Evolutionary conservation across 1,140 invertebrate species (phyloP), one percentile per base, ranked within the genome.

Genomic region (Pogonomyrmex californicus): DNA sequence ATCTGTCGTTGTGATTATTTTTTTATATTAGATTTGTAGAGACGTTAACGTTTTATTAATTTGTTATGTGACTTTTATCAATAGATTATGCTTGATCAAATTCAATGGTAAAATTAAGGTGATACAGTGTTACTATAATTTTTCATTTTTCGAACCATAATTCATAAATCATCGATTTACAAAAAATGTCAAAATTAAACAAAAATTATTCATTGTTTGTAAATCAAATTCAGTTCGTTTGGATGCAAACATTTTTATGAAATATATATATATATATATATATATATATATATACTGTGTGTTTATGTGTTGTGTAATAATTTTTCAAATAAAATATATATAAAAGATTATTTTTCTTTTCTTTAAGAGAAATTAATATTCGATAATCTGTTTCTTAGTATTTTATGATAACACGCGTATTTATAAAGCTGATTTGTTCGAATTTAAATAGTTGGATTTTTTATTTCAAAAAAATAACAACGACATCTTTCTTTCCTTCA

Each of bases 1-100:
- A 47, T 71, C 2, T 10, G 30, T 58, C 9, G 51, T 44, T 41
- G 41, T 56, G 33, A 75, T 75, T 83, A 49, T 83, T 75, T 60
- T 71, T 54, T 75, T 10, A 5, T 47, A 47, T 60, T 41, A 14
- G 17, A 41, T 38, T 54, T 54, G 12, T 6, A 23, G 30, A 30
- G 36, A 54, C 4, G 30, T 51, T 30, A 51, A 49, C n/a, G 17
- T 36, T 9, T 54, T 23, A 49, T 9, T 73, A 9, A 6, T n/a
- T 1, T 51, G 33, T 51, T 36, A 73, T 14, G 4, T 73, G n/a
- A 73, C n/a, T 63, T 63, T 47, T 49, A 68, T 68, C 23, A 7
- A 10, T 47, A 23, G 9, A 33, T 30, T 14, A 71, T 5, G 47
- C 7, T 73, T n/a, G 5, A 75, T 23, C 36, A 41, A 30, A 75